Percentiles rank a stretch among this genome's conserved stretches.
phyloP scores from a whole-genome alignment of 1,140 invertebrate genomes.

The Cydia amplana region DNA sequence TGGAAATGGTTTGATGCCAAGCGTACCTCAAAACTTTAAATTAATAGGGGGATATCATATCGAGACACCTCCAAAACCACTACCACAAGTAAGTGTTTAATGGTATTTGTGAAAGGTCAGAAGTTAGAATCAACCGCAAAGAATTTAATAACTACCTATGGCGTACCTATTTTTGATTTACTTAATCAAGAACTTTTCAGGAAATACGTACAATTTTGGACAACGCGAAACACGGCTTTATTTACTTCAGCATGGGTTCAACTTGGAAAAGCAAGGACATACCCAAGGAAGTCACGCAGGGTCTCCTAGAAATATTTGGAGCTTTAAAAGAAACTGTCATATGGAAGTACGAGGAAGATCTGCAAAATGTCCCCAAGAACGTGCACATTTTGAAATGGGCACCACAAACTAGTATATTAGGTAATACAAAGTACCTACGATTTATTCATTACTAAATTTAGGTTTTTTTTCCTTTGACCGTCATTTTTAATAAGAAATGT shows the following conservation, averaged over 20 bases:
- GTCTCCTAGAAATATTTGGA: constrained; percentile 71
- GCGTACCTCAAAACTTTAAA: constrained; percentile 37
- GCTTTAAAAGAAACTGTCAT: constrained; percentile 72
- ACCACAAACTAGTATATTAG: constrained; percentile 82
- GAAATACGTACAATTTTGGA: constrained; percentile 76
- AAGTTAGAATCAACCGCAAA: background rate
- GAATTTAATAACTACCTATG: background rate
- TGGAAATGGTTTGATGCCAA: constrained; percentile 20
- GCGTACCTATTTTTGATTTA: too few species aligned
- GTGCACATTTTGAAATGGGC: constrained; percentile 82
- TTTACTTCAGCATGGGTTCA: constrained; percentile 81
- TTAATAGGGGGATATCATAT: constrained; percentile 39
- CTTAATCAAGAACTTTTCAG: constrained; percentile 47
- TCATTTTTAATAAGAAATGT: background rate
- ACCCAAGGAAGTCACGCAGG: constrained; percentile 46
- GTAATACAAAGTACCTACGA: constrained; percentile 38
- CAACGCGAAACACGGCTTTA: constrained; percentile 69
- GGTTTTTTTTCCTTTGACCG: background rate
- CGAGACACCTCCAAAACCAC: constrained; percentile 15
- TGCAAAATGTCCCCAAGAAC: constrained; percentile 76
- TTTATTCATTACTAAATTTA: too few species aligned
- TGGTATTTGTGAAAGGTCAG: background rate
- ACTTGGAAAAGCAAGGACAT: constrained; percentile 71
- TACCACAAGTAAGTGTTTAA: constrained; percentile 35
- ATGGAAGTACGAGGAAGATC: constrained; percentile 79